These are phyloP conservation scores for Lamellibrachia columna DNA, from an alignment of 2,888 invertebrate species.

Conservation along the genomic window DNA sequence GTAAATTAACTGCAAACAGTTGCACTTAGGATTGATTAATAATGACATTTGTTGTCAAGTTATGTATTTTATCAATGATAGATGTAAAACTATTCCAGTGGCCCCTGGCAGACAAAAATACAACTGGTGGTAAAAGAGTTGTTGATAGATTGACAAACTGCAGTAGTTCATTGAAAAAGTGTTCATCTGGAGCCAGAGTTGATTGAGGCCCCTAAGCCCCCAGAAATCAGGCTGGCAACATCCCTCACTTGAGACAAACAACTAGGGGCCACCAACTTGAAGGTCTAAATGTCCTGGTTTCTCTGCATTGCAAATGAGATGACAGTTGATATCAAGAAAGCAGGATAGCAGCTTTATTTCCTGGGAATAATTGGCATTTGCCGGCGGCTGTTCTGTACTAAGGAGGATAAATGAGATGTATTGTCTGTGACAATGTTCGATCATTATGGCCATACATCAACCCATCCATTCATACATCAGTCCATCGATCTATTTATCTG, in stretches of 20 bases:
- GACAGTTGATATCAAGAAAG: neutral
- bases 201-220: slow-evolving; percentile 8
- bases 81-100: neutral
- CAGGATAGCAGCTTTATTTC: neutral
- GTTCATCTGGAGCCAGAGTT: neutral
- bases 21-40: neutral
- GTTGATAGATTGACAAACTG: neutral
- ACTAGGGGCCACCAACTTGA: neutral
- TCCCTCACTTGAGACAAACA: neutral
- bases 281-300: neutral
- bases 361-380: neutral
- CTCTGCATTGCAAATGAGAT: neutral
- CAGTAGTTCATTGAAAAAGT: neutral
- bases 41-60: neutral
- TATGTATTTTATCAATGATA: neutral
- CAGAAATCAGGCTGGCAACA: neutral
- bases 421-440: neutral
- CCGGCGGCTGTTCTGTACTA: neutral
- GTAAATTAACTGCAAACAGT: neutral
- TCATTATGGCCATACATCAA: neutral
- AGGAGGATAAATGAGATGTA: neutral
- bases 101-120: neutral
- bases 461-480: neutral
- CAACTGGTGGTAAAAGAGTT: neutral
- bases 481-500: neutral